Base-by-base conservation (phyloP, 2,888 invertebrate genomes). In the Oscheius myriophilus region DNA sequence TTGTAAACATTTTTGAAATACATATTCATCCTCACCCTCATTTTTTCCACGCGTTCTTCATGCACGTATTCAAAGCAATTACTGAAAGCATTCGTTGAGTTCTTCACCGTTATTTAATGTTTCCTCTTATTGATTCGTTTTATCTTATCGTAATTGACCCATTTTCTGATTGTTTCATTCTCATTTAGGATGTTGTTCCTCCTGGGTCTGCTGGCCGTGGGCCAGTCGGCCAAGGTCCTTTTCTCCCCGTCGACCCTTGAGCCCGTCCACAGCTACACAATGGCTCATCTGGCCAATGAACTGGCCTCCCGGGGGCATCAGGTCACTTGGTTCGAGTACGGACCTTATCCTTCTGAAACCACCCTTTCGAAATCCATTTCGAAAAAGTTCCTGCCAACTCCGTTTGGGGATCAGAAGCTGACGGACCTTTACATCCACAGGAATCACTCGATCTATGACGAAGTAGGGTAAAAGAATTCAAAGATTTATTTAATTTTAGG, bases 281-380 rank as follows among this genome's bases (percentile, higher is more conserved):
- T 87, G 83, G 71, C 74, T 41, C 69, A 73, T 51, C 67, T 86
- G 67, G 86, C 86, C 11, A 80, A 80, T n/a, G 86, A 87, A 55
- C 67, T 86, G 46, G 68, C 82, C 6, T 70, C 63, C 3, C 71
- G 85, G 11, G 82, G 81, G 0, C 85, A 87, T 65, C 41, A 69
- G 1, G 84, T 86, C 18, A 78, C 78, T 7, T 85, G 86, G 85
- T 65, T 86, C 43, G 84, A 86, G 52, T 78, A 83, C 59, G 86
- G 84, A n/a, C 72, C 84, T 11, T 69, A 70, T 55, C 69, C 70
- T 69, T 59, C 73, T 2, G 65, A 71, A 39, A 43, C 69, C 26
- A 55, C 70, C 2, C 63, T 76, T 14, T 45, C 57, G 12, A 63
- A 66, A 23, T 41, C 55, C 14, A 61, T 76, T 4, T 58, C 52